Conservation (phyloP, 2,113 vertebrate genomes). For the Esox niger region DNA sequence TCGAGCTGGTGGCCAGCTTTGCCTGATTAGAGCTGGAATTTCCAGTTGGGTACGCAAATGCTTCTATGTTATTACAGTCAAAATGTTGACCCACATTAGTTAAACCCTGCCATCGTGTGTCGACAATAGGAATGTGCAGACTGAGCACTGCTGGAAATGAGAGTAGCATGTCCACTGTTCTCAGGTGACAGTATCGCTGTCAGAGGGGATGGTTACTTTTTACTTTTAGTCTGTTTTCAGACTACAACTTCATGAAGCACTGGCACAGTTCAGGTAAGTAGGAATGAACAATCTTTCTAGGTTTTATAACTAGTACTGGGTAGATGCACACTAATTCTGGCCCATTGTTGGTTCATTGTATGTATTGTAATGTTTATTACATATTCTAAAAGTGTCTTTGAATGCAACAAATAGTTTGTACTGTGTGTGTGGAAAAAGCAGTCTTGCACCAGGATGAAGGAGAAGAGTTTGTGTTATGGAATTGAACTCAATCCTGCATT, state of each 20-base stretch:
- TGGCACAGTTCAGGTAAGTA: conserved; percentile 20
- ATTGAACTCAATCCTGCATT: too few relatives aligned
- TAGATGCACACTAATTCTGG: not conserved
- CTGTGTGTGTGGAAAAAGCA: not conserved
- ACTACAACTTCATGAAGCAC: conserved; percentile 9
- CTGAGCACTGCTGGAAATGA: conserved; percentile 3
- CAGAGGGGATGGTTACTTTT: conserved; percentile 5
- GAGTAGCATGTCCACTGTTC: conserved; percentile 17
- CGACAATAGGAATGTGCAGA: not conserved
- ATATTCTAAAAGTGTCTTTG: not conserved
- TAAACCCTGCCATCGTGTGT: conserved; percentile 12
- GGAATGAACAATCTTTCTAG: not conserved
- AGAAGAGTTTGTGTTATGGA: too few relatives aligned
- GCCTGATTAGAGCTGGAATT: too few relatives aligned
- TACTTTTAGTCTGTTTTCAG: too few relatives aligned
- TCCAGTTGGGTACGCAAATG: too few relatives aligned
- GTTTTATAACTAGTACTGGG: not conserved
- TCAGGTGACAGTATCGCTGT: conserved; percentile 26
- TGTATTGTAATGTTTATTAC: not conserved
- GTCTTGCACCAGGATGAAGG: not conserved
- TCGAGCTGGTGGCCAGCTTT: too few relatives aligned
- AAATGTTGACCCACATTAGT: too few relatives aligned
- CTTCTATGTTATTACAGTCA: too few relatives aligned
- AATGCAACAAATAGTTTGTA: not conserved
- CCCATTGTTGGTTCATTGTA: not conserved